A percentile compares a stretch with the other conserved stretches of the same genome.
Conservation (phyloP, 2,113 vertebrate genomes). For the Cryptotis parvus region DNA sequence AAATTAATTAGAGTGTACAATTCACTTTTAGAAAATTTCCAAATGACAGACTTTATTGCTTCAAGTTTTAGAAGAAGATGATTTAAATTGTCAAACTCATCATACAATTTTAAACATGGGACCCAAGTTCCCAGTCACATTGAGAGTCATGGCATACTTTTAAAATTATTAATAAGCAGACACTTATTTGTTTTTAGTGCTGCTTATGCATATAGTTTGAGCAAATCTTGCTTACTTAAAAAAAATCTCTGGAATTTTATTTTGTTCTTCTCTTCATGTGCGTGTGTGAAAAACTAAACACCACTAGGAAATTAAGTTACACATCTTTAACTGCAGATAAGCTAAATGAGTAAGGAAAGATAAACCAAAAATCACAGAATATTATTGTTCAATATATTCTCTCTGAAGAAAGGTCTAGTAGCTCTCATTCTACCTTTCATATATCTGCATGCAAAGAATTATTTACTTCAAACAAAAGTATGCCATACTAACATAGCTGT, state of each 20-base stretch:
- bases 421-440: background rate
- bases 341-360: background rate
- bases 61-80: constrained; percentile 10
- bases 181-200: background rate
- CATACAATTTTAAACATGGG: background rate
- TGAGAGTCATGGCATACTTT: background rate
- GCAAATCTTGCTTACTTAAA: background rate
- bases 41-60: background rate
- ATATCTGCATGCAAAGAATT: background rate
- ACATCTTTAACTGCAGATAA: background rate
- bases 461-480: background rate
- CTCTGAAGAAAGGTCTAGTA: no score
- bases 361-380: background rate
- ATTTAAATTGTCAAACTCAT: background rate
- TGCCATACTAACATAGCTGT: background rate
- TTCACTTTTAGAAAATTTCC: background rate
- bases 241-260: background rate
- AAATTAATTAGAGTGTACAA: background rate
- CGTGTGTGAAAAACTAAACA: constrained; percentile 6
- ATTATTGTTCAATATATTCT: no score
- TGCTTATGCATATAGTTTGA: background rate
- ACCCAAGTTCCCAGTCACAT: background rate
- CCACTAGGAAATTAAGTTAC: background rate
- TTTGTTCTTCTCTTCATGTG: background rate
- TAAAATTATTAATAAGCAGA: background rate